phyloP scores from a whole-genome alignment of 2,888 invertebrate genomes.

The Lutraria lutraria region DNA sequence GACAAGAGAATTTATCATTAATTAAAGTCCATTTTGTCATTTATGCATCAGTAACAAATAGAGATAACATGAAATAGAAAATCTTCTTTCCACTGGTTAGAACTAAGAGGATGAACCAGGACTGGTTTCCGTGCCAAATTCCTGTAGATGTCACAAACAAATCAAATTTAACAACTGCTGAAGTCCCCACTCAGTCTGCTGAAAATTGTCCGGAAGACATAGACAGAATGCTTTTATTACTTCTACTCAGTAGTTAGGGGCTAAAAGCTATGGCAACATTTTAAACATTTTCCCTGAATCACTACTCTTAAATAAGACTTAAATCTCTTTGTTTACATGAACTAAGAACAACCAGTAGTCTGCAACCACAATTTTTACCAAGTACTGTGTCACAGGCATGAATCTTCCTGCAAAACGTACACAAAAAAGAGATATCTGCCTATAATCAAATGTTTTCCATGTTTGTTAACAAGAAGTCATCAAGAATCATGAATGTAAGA shows the following conservation, averaged over 20 bases:
- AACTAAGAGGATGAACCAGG: neutral
- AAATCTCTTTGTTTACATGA: too few relatives aligned
- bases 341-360: too few relatives aligned
- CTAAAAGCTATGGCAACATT: neutral
- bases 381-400: too few relatives aligned
- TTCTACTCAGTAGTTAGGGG: neutral
- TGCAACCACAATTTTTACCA: too few relatives aligned
- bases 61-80: neutral
- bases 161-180: constrained; percentile 8
- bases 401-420: too few relatives aligned
- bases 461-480: too few relatives aligned
- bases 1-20: constrained; percentile 21
- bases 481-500: too few relatives aligned
- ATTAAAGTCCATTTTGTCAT: constrained; percentile 21
- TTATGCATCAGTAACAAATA: constrained; percentile 21
- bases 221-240: constrained; percentile 13
- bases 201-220: neutral
- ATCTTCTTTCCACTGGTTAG: neutral
- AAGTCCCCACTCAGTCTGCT: constrained; percentile 8
- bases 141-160: neutral
- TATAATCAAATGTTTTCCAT: too few relatives aligned
- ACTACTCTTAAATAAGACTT: too few relatives aligned
- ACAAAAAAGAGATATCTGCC: too few relatives aligned
- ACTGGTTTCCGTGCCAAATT: constrained; percentile 1
- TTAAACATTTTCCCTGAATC: neutral